These are phyloP conservation scores for Tokudaia tokunoshimensis DNA, from an alignment of 2,797 vertebrate species.

Conservation along the genomic window DNA sequence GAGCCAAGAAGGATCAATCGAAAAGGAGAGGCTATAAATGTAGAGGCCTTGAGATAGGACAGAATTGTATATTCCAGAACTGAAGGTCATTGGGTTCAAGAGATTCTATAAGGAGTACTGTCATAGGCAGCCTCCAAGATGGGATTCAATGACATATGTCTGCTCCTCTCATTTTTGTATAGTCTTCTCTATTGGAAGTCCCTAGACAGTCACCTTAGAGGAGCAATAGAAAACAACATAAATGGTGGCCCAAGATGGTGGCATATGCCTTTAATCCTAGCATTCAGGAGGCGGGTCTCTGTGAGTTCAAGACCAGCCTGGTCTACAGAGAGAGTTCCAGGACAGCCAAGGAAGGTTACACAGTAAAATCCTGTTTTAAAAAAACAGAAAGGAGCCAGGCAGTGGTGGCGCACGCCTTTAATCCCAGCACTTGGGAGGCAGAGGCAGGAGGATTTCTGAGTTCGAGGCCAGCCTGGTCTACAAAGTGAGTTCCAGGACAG, in stretches of 20 bases:
- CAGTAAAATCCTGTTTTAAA: background rate
- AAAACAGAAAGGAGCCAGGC: background rate
- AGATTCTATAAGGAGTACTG: background rate
- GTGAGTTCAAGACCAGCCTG: background rate
- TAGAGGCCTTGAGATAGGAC: background rate
- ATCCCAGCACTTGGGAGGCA: too few species aligned
- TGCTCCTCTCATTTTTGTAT: background rate
- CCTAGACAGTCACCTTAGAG: background rate
- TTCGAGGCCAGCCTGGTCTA: too few species aligned
- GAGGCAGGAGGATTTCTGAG: too few species aligned
- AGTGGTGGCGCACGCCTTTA: too few species aligned
- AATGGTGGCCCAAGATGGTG: background rate
- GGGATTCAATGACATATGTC: background rate
- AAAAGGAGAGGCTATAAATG: background rate
- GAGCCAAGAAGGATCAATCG: background rate
- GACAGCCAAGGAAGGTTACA: background rate
- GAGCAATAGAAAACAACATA: background rate
- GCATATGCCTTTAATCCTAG: background rate
- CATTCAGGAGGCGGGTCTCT: background rate
- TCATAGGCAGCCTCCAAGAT: background rate
- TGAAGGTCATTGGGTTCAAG: background rate
- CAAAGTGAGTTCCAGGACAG: too few species aligned
- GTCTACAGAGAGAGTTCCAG: background rate
- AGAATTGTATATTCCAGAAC: constrained; percentile 25
- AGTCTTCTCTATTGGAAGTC: background rate